These are phyloP conservation scores for Lysiphlebus fabarum DNA, from an alignment of 1,140 invertebrate species.

Conservation along the genomic window DNA sequence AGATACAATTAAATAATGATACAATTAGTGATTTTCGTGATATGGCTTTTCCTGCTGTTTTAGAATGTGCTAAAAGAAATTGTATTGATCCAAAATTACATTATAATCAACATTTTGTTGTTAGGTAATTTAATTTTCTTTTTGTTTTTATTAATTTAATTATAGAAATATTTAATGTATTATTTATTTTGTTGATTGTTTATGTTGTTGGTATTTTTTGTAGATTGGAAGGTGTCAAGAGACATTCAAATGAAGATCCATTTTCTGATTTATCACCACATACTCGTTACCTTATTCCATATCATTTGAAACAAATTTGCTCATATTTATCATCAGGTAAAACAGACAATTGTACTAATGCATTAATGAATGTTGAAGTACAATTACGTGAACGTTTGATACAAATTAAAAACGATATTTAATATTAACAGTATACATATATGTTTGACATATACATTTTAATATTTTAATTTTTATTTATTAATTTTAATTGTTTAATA, in stretches of 20 bases:
- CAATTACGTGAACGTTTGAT: conserved; percentile 22
- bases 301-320: conserved; percentile 31
- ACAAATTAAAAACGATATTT: conserved; percentile 18
- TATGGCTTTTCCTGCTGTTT: conserved; percentile 28
- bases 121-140: conserved; percentile 22
- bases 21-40: conserved; percentile 39
- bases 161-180: too few species aligned
- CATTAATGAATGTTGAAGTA: conserved; percentile 14
- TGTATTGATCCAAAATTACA: conserved; percentile 24
- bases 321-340: conserved; percentile 26
- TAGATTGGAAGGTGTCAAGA: conserved; percentile 29
- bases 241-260: conserved; percentile 28
- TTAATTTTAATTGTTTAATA: too few species aligned
- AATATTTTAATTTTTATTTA: too few species aligned
- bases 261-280: conserved; percentile 35
- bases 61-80: conserved; percentile 32
- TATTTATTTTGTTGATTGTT: not conserved
- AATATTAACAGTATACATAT: not conserved
- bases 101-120: conserved; percentile 32
- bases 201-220: conserved; percentile 10
- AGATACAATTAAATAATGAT: conserved; percentile 5
- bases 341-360: conserved; percentile 8
- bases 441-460: too few species aligned
- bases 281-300: conserved; percentile 33
- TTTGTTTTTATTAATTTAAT: not conserved